Percentiles rank a stretch among this genome's conserved stretches.
Conservation (phyloP, 2,888 invertebrate species). For the Bellardia bayeri region DNA sequence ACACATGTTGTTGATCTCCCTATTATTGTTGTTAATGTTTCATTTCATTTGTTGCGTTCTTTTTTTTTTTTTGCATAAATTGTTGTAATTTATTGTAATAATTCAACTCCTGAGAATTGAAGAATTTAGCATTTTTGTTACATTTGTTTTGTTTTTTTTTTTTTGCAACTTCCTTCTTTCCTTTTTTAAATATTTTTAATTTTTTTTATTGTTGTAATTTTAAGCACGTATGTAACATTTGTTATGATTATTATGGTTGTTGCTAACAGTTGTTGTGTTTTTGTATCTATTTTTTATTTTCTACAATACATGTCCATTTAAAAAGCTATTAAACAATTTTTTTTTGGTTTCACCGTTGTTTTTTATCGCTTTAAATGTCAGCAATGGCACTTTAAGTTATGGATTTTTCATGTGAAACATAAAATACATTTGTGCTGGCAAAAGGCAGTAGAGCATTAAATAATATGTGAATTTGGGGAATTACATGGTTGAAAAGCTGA, state of each 20-base stretch:
- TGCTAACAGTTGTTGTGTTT: conserved; percentile 6
- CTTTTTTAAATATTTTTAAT: conserved; percentile 23
- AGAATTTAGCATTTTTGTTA: conserved; percentile 28
- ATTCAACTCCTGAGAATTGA: conserved; percentile 60
- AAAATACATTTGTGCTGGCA: neutral
- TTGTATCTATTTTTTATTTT: conserved; percentile 25
- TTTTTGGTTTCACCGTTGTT: neutral
- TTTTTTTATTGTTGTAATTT: conserved; percentile 52
- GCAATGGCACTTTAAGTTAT: conserved; percentile 42
- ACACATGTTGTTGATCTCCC: conserved; percentile 52
- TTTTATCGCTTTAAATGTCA: conserved; percentile 43
- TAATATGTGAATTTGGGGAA: neutral
- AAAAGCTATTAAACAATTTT: conserved; percentile 63
- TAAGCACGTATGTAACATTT: conserved; percentile 70
- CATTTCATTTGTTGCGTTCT: conserved; percentile 19
- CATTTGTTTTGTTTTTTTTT: conserved; percentile 21
- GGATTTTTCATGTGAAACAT: neutral
- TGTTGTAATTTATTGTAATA: conserved; percentile 72
- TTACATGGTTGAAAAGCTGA: too few species aligned
- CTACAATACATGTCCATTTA: conserved; percentile 50
- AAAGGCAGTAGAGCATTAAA: neutral
- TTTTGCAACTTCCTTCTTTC: conserved; percentile 8
- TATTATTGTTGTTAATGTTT: neutral
- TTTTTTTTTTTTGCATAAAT: conserved; percentile 62
- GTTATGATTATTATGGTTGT: conserved; percentile 68